Percentiles rank a stretch among this genome's conserved stretches.
These are phyloP conservation scores for Phortica variegata DNA, from an alignment of 1,140 invertebrate genomes.

Conservation along the genomic window DNA sequence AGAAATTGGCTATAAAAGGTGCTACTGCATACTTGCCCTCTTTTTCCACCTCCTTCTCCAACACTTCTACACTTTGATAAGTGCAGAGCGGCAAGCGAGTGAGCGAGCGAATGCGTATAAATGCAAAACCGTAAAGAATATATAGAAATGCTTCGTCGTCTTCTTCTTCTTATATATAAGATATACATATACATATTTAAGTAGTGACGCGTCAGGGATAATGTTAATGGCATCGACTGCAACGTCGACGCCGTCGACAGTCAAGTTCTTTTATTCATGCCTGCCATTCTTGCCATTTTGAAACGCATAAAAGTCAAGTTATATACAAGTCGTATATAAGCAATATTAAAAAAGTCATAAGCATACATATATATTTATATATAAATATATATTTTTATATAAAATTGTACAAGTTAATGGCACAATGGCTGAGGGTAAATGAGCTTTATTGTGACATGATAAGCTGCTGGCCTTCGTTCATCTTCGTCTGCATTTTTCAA, in stretches of 20 bases:
- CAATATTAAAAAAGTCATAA: slow-evolving; percentile 34
- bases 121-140: neutral
- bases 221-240: slow-evolving; percentile 42
- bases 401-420: too few relatives aligned
- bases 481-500: too few relatives aligned
- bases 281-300: slow-evolving; percentile 54
- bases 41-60: too few relatives aligned
- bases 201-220: slow-evolving; percentile 53
- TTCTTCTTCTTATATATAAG: slow-evolving; percentile 45
- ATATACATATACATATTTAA: slow-evolving; percentile 55
- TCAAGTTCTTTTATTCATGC: too few relatives aligned
- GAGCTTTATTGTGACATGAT: too few relatives aligned
- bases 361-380: slow-evolving; percentile 10
- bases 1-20: slow-evolving; percentile 53
- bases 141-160: slow-evolving; percentile 19
- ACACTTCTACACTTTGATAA: too few relatives aligned
- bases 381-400: slow-evolving; percentile 10
- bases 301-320: slow-evolving; percentile 43
- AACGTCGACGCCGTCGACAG: too few relatives aligned
- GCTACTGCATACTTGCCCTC: too few relatives aligned
- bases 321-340: slow-evolving; percentile 22
- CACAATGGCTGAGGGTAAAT: too few relatives aligned
- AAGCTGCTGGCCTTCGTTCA: too few relatives aligned
- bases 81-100: slow-evolving; percentile 35
- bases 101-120: too few relatives aligned